phyloP scores from a whole-genome alignment of 2,113 vertebrate genomes.

The Natator depressus region DNA sequence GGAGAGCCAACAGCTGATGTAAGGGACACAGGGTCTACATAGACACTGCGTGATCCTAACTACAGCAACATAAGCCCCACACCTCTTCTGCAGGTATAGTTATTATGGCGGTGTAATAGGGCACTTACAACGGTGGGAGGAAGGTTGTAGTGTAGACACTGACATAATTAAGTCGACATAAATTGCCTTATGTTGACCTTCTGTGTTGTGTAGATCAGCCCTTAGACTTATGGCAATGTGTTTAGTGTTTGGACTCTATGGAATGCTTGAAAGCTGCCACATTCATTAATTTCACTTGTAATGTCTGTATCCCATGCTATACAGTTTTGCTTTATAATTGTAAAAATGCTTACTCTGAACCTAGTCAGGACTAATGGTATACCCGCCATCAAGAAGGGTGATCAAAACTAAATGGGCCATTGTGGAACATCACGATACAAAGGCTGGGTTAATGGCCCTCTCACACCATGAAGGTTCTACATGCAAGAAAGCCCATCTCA shows the following conservation, averaged over 20 bases:
- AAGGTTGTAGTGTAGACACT: too few species aligned
- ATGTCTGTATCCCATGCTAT: background rate
- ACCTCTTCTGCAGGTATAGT: too few species aligned
- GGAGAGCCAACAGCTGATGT: too few species aligned
- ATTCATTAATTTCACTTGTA: background rate
- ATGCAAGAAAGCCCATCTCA: background rate
- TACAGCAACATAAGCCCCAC: too few species aligned
- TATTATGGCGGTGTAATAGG: too few species aligned
- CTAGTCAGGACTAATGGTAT: background rate
- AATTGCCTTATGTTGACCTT: too few species aligned
- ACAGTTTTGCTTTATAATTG: background rate
- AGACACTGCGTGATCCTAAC: too few species aligned
- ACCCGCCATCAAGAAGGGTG: background rate
- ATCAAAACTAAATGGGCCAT: background rate
- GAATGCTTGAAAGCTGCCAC: background rate
- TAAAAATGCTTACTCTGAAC: background rate
- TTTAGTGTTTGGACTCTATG: background rate
- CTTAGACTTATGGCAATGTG: background rate
- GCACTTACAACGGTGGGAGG: too few species aligned
- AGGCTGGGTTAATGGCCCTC: too few species aligned
- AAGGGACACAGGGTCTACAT: too few species aligned
- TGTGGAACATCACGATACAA: background rate
- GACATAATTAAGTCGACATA: too few species aligned
- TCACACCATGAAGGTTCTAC: background rate
- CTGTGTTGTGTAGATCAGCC: too few species aligned